A percentile compares a stretch with the other conserved stretches of the same genome.
Conservation (phyloP, 2,888 invertebrate species). For the Pachydiplax longipennis region DNA sequence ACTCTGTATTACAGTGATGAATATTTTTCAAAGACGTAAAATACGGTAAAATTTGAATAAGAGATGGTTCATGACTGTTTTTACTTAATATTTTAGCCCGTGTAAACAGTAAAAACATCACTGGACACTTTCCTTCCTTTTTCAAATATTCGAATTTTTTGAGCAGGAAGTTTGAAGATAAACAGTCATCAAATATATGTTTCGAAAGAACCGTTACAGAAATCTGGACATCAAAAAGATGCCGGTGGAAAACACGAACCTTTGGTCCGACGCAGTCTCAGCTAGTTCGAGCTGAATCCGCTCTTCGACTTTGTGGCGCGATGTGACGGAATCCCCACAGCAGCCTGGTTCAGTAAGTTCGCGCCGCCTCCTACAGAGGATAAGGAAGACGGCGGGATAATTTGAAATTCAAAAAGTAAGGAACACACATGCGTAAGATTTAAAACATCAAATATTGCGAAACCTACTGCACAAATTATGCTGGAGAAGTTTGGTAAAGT, state of each 20-base stretch:
- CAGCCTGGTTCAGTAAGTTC: neutral
- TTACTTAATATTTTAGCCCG: too few relatives aligned
- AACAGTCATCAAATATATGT: neutral
- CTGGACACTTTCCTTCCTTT: too few relatives aligned
- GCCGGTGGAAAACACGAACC: neutral
- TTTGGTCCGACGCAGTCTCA: neutral
- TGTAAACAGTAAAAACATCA: too few relatives aligned
- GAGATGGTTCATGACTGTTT: too few relatives aligned
- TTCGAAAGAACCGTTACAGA: neutral
- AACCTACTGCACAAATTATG: too few relatives aligned
- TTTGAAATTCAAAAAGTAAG: neutral
- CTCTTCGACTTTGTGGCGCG: neutral
- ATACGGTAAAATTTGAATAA: too few relatives aligned
- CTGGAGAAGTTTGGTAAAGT: too few relatives aligned
- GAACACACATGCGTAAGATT: too few relatives aligned
- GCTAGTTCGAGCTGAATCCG: constrained; percentile 9
- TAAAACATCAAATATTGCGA: too few relatives aligned
- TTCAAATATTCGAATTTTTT: too few relatives aligned
- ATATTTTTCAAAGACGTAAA: too few relatives aligned
- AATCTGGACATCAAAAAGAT: neutral
- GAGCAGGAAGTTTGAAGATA: neutral
- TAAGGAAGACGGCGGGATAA: neutral
- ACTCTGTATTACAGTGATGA: too few relatives aligned
- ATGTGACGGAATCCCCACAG: neutral
- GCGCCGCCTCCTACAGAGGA: constrained; percentile 5